Evolutionary conservation across 2,888 invertebrate species (phyloP).

Genomic region (Tholera decimalis): DNA sequence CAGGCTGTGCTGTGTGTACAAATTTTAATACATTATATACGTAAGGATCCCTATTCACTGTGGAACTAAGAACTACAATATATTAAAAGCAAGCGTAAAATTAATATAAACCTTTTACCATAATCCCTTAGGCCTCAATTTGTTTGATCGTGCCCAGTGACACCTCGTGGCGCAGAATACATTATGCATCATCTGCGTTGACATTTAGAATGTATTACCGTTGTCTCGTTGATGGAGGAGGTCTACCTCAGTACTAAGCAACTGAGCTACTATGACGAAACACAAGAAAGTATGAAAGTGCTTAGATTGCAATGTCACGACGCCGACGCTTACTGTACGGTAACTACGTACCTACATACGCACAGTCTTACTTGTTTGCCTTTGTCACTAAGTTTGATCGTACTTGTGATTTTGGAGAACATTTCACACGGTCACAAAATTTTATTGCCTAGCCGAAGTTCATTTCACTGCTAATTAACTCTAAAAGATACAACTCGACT

Average conservation of each 20-base stretch:
- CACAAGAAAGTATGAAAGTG: slow-evolving; percentile 69
- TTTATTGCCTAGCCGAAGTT: not conserved
- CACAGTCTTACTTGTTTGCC: slow-evolving; percentile 50
- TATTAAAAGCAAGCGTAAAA: not conserved
- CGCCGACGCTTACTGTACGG: slow-evolving; percentile 28
- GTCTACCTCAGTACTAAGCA: slow-evolving; percentile 68
- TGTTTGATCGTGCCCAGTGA: slow-evolving; percentile 64
- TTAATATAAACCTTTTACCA: slow-evolving; percentile 27
- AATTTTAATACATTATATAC: too few species aligned
- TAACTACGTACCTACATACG: slow-evolving; percentile 40
- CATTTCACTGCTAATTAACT: not conserved
- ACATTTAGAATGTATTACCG: slow-evolving; percentile 87
- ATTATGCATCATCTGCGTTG: slow-evolving; percentile 87
- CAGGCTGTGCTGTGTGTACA: not conserved
- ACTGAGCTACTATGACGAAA: slow-evolving; percentile 65
- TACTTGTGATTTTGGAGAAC: slow-evolving; percentile 17
- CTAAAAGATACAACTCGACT: not conserved
- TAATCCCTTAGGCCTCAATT: slow-evolving; percentile 36
- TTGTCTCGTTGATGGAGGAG: slow-evolving; percentile 83
- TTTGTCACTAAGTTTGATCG: slow-evolving; percentile 42
- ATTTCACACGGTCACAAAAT: slow-evolving; percentile 28
- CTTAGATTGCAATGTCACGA: slow-evolving; percentile 66
- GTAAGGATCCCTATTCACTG: not conserved
- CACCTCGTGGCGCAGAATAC: slow-evolving; percentile 80
- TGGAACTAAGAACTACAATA: not conserved